Evolutionary conservation across 2,888 invertebrate genomes (phyloP), one percentile per base, ranked within the genome.

Genomic region (Elmis aenea): DNA sequence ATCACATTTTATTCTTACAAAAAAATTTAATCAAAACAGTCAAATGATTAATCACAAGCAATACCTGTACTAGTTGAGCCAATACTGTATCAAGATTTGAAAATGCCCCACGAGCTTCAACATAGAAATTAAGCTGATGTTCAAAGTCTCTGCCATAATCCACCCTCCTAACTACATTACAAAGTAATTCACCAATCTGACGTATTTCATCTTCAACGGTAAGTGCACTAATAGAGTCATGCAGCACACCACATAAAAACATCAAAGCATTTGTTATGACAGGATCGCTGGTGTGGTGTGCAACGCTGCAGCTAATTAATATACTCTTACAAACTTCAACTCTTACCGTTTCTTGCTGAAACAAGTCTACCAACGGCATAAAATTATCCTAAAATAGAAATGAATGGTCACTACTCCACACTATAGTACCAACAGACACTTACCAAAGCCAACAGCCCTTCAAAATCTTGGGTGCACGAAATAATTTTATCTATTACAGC

Each of bases 181-280:
- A 86, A 42, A 96, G 85, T 30, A 94, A 71, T 46, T 82, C 79
- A 3, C 90, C 84, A 46, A 93, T 89, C 62, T 86, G 83, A 48
- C 89, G 82, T 45, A 81, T 82, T 65, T 96, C 95, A 65, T 95
- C 96, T 43, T 93, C 92, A 3, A 94, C 85, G 1, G 91, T 90
- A 30, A 93, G 73, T 1, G 93, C 90, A 64, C 88, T 92, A 27
- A 96, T 88, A 3, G 88, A 90, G 66, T 97, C 94, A 62, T 97
- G 95, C 54, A 97, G 75, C 48, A 86, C 83, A 57, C 85, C 83
- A 54, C 90, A 88, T 8, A 96, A 76, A 59, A 87, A 86, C 82
- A 92, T 87, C 27, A 95, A 71, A 33, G 89, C 84, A 61, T 89
- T 87, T 34, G 87, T 88, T 30, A 93, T 81, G 20, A 94, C 85